Conservation (phyloP, 2,797 vertebrate genomes). For the Spinus olivaceus region DNA sequence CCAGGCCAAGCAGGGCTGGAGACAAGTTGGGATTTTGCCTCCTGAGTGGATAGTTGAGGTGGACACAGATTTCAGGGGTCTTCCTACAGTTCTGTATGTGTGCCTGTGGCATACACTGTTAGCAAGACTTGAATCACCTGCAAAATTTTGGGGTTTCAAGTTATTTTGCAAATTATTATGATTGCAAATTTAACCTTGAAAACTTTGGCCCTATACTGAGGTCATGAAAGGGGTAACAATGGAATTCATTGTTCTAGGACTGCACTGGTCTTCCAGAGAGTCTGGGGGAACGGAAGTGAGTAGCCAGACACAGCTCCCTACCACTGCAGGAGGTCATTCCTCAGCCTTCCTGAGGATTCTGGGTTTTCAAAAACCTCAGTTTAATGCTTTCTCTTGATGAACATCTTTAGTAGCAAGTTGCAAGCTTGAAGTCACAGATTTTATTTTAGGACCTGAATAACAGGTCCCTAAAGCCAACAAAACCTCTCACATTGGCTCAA, state of each 20-base stretch:
- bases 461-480: not conserved
- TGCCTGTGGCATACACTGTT: not conserved
- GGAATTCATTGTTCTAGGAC: not conserved
- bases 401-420: not conserved
- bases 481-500: not conserved
- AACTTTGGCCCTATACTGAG: not conserved
- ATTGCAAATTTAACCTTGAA: not conserved
- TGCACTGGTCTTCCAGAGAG: not conserved
- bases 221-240: accelerated
- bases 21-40: not conserved
- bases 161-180: not conserved
- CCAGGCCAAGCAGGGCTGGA: not conserved
- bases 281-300: not conserved
- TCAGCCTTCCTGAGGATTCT: not conserved
- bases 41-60: not conserved
- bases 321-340: not conserved
- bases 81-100: not conserved
- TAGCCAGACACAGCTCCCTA: not conserved
- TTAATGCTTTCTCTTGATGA: not conserved
- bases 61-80: not conserved
- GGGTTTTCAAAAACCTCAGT: not conserved
- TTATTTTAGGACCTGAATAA: not conserved
- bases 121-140: not conserved
- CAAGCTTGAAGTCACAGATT: not conserved
- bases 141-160: not conserved